Conservation (phyloP, 2,113 vertebrate species). For the Sorex araneus region DNA sequence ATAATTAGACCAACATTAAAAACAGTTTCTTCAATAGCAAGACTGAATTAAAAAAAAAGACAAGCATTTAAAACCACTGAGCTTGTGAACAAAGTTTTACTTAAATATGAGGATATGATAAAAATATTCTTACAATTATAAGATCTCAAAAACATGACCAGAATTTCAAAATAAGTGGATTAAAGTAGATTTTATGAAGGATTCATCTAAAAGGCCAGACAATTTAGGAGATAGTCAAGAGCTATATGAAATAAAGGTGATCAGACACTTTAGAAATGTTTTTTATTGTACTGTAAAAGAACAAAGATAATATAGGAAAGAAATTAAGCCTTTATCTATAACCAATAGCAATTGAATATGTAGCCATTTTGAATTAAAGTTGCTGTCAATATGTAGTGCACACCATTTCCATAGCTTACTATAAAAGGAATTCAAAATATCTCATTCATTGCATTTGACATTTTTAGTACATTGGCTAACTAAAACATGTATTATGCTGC, state of each 20-base stretch:
- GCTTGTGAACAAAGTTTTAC: background rate
- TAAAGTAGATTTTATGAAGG: conserved; percentile 31
- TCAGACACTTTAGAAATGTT: background rate
- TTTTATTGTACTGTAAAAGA: conserved; percentile 30
- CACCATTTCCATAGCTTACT: background rate
- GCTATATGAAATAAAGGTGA: background rate
- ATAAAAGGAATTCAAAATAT: background rate
- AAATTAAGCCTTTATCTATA: background rate
- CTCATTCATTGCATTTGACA: background rate
- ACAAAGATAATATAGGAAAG: conserved; percentile 4
- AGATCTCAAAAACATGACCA: conserved; percentile 32
- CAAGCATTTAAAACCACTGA: background rate
- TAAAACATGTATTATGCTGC: background rate
- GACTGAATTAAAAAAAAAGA: background rate
- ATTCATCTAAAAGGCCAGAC: conserved; percentile 27
- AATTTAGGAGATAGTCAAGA: background rate
- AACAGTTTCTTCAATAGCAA: background rate
- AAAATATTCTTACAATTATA: background rate
- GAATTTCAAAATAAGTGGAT: conserved; percentile 11
- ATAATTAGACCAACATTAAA: conserved; percentile 16
- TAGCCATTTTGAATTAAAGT: conserved; percentile 26
- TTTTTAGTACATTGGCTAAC: background rate
- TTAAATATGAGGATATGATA: background rate
- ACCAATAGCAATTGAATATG: background rate
- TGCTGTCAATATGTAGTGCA: background rate